Evolutionary conservation across 2,113 vertebrate genomes (phyloP), one percentile per base, ranked within the genome.

Genomic region (Paralichthys olivaceus): DNA sequence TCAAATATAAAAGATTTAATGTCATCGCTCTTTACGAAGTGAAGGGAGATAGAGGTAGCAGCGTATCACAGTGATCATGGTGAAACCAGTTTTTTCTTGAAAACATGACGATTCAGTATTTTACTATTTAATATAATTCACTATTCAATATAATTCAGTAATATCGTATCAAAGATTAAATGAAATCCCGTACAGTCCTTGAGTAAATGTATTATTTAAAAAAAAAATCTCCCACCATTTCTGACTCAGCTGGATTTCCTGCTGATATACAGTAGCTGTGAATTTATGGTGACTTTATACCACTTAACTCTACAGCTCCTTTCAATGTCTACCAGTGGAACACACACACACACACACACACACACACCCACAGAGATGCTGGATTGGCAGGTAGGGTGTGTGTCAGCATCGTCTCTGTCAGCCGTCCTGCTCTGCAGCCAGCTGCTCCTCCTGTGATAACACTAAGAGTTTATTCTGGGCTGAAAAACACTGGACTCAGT

Each of bases 391-490:
- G 69, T 64, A 23, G 34, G 49, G 69, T 63, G 25, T 19, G 62
- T 66, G 72, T 83, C 82, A 75, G 82, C 77, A 63, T 82, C 83
- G 56, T 85, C 78, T 79, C 74, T 32, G 72, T 89, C 81, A 88
- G 81, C 83, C 73, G 74, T 85, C 75, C 80, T 69, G 78, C 88
- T 85, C 67, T 14, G 70, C 86, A 84, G 75, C 79, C 90, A 87
- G 87, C 89, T 93, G 92, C 87, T 85, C 83, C 51, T 68, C 83
- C 81, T 75, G 83, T 79, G 92, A 93, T 93, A 93, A 93, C 84
- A 70, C 75, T 45, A 49, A 5, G 25, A 66, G 68, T 87, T 86
- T 83, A 79, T 88, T 80, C 83, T 69, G 80, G 63, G 54, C 59
- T 54, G 59, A 70, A 54, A 83, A 81, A 75, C 66, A 59, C 59